Percentiles rank a stretch among this genome's conserved stretches.
Evolutionary conservation across 2,113 vertebrate genomes (phyloP).

Genomic region (Oryzias melastigma): DNA sequence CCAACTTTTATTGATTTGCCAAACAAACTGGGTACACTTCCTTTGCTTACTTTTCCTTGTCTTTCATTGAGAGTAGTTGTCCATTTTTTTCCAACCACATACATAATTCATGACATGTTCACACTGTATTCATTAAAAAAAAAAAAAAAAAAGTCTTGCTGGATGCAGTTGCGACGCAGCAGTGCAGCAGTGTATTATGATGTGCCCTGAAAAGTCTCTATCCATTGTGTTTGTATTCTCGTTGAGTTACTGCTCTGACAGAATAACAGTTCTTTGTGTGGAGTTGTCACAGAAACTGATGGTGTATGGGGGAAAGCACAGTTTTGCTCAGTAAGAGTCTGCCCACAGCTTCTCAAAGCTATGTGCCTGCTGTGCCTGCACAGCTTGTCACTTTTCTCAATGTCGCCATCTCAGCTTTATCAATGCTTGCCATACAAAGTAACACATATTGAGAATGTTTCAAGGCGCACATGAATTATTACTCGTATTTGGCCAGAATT

Average conservation of each 20-base stretch:
- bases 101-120: too few relatives aligned
- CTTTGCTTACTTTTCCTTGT: too few relatives aligned
- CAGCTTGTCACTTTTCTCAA: not conserved
- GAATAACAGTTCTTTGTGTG: constrained; percentile 51
- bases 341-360: constrained; percentile 11
- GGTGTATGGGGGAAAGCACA: constrained; percentile 28
- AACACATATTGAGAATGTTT: too few relatives aligned
- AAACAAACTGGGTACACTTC: too few relatives aligned
- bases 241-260: constrained; percentile 33
- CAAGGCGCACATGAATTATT: too few relatives aligned
- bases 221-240: constrained; percentile 29
- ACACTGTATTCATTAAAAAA: too few relatives aligned
- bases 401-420: not conserved
- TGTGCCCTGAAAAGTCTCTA: constrained; percentile 28
- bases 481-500: too few relatives aligned
- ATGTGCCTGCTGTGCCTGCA: not conserved
- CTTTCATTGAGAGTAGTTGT: too few relatives aligned
- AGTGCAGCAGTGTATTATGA: constrained; percentile 22
- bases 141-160: too few relatives aligned
- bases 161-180: not conserved
- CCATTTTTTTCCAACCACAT: too few relatives aligned
- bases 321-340: constrained; percentile 14
- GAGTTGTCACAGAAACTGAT: constrained; percentile 51
- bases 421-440: not conserved
- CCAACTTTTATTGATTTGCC: constrained; percentile 6